These are phyloP conservation scores for Typhlichthys subterraneus DNA, from an alignment of 2,797 vertebrate species.

Conservation along the genomic window DNA sequence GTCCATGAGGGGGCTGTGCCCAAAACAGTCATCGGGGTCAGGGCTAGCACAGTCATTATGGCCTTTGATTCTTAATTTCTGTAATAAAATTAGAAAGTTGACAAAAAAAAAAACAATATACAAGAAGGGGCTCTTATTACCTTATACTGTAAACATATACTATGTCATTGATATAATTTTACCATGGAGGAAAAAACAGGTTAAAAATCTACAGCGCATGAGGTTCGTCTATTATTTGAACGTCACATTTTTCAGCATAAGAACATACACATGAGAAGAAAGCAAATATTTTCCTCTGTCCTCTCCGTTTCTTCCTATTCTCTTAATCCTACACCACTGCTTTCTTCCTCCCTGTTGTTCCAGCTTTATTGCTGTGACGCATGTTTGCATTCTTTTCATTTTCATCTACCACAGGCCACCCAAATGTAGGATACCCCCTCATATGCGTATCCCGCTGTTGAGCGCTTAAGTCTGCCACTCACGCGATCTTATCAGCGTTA, in stretches of 20 bases:
- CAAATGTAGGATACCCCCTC: constrained; percentile 64
- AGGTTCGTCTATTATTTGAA: not conserved
- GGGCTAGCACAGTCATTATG: constrained; percentile 99
- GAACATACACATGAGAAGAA: constrained; percentile 47
- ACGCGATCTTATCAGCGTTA: constrained; percentile 59
- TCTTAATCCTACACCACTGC: not conserved
- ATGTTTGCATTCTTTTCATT: constrained; percentile 73
- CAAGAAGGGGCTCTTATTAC: constrained; percentile 39
- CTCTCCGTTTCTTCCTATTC: constrained; percentile 11
- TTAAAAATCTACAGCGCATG: too few species aligned
- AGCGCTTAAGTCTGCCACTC: constrained; percentile 60
- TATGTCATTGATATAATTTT: constrained; percentile 8
- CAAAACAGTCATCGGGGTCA: constrained; percentile 98
- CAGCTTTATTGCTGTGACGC: constrained; percentile 31
- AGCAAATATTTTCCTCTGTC: constrained; percentile 44
- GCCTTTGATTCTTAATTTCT: constrained; percentile 99
- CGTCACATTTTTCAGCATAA: constrained; percentile 32
- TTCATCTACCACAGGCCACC: constrained; percentile 72
- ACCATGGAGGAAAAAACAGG: constrained; percentile 6
- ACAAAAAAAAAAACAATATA: constrained; percentile 80
- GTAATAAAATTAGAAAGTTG: constrained; percentile 99
- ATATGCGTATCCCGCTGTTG: constrained; percentile 62
- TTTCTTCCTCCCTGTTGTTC: constrained; percentile 22
- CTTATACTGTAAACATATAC: constrained; percentile 32
- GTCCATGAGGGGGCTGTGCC: constrained; percentile 99